Base-by-base conservation (phyloP, 2,888 invertebrate genomes). In the Ecliptopera silaceata region DNA sequence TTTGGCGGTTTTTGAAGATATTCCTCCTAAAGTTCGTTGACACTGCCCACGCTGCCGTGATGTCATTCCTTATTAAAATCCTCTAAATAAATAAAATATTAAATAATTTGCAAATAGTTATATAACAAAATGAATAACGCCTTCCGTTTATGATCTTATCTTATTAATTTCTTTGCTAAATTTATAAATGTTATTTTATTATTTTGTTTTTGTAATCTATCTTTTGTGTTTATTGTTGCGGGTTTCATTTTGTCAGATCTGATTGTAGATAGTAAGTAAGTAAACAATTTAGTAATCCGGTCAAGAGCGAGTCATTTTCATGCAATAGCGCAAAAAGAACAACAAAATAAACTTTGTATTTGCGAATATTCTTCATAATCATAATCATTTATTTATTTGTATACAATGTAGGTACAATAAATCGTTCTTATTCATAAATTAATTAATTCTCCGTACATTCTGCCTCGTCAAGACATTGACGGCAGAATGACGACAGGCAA, bases 11-110 rank as follows among this genome's bases (percentile, higher is more conserved):
- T 45, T 38, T n/a, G n/a, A 29, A 43, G 45, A 41, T 48, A 46
- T 48, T 45, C 18, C 22, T 22, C 15, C 2, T 12, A 42, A 22
- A 49, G 63, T 57, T 63, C 63, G 54, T 55, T 57, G 59, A 52
- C 63, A 47, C 47, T 39, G 12, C 62, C 62, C 59, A 62, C 59
- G 38, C 44, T 38, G 31, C 32, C 6, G 31, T 63, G 63, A 63
- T 46, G 55, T 63, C 63, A 63, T 34, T n/a, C 51, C 53, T 59
- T 62, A 42, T 51, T 43, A 63, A 59, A 53, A n/a, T n/a, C n/a
- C n/a, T n/a, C n/a, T n/a, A n/a, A n/a, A n/a, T n/a, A n/a, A n/a
- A 41, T 3, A 26, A 42, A 31, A 31, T 29, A 12, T 17, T 12
- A 17, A 10, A 41, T 47, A 26, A 20, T 51, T 18, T 46, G 15